A percentile compares a stretch with the other conserved stretches of the same genome.
Evolutionary conservation across 2,888 invertebrate genomes (phyloP).

Genomic region (Pristionchus japonicus): DNA sequence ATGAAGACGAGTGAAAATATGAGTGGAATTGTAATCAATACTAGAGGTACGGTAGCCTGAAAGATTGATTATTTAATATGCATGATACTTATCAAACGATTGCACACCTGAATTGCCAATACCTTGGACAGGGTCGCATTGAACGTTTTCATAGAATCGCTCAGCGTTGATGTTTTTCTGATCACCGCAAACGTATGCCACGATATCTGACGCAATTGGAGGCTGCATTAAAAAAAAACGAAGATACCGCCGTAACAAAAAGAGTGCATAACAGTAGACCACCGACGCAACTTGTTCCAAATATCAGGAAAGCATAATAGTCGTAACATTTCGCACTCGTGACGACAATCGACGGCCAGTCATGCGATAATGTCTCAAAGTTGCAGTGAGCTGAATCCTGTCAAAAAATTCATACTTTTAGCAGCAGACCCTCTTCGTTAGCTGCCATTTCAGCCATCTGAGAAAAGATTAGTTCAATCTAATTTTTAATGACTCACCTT

Average conservation of each 20-base stretch:
- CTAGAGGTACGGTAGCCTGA: neutral
- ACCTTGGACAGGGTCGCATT: neutral
- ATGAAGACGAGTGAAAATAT: neutral
- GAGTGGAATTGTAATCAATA: neutral
- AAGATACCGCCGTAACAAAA: neutral
- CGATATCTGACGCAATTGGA: no score
- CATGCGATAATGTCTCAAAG: neutral
- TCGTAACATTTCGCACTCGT: neutral
- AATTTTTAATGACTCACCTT: no score
- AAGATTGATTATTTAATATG: no score
- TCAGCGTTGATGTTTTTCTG: neutral
- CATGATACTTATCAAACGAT: no score
- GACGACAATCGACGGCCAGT: neutral
- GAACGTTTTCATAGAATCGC: neutral
- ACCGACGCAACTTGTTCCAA: neutral
- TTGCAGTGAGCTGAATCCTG: no score
- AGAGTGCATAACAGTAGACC: neutral
- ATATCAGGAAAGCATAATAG: neutral
- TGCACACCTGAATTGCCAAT: neutral
- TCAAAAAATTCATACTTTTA: neutral
- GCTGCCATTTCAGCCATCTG: neutral
- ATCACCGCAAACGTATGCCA: neutral
- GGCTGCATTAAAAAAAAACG: neutral
- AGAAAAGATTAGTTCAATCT: neutral
- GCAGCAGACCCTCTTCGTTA: neutral